These are phyloP conservation scores for Heliocidaris tuberculata DNA, from an alignment of 35 echinoderm and acorn worm genomes.

Conservation along the genomic window DNA sequence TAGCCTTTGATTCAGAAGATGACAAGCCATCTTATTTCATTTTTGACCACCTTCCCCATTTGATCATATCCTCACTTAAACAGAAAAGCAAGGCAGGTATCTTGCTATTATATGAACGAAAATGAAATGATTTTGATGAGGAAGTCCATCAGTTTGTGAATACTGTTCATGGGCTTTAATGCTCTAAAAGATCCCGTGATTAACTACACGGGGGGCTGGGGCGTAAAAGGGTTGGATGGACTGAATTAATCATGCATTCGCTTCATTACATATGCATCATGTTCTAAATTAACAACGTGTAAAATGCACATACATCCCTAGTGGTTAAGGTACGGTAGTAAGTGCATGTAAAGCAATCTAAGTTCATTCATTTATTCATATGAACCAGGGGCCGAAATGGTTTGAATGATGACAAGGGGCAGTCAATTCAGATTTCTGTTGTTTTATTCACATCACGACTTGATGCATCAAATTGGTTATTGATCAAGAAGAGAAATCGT, in stretches of 20 bases:
- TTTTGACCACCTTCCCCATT: too few relatives aligned
- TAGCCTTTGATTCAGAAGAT: too few relatives aligned
- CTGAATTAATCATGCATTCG: conserved; percentile 5
- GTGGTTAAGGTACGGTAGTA: not conserved
- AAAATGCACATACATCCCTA: not conserved
- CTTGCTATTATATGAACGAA: too few relatives aligned
- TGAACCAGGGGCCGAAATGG: not conserved
- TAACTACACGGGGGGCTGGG: conserved; percentile 5
- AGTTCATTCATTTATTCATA: not conserved
- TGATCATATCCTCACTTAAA: too few relatives aligned
- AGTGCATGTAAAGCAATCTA: not conserved
- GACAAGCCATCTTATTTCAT: too few relatives aligned
- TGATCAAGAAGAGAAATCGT: not conserved
- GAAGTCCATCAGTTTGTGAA: too few relatives aligned
- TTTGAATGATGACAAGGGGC: not conserved
- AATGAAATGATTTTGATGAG: too few relatives aligned
- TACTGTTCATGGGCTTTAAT: too few relatives aligned
- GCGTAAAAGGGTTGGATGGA: not conserved
- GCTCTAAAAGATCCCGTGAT: not conserved
- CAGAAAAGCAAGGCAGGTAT: too few relatives aligned
- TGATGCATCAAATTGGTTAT: not conserved
- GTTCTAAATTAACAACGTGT: not conserved
- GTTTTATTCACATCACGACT: not conserved
- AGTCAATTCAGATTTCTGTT: conserved; percentile 7
- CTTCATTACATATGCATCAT: not conserved